Conservation (phyloP, 2,797 vertebrate species). For the Mus minutoides region DNA sequence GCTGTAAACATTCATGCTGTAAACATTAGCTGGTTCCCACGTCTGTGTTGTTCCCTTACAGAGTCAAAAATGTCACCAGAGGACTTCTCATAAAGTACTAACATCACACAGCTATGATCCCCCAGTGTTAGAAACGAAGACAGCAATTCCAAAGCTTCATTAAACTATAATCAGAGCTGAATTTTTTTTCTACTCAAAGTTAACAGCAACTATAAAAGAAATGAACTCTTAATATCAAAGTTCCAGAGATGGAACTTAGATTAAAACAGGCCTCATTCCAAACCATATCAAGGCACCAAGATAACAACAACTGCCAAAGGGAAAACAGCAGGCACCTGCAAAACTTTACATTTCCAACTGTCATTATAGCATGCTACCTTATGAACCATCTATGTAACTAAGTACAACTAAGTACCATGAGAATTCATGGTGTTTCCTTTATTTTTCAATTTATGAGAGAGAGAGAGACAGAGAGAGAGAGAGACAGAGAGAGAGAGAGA, state of each 20-base stretch:
- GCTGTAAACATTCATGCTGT: neutral
- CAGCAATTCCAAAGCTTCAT: neutral
- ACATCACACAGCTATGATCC: neutral
- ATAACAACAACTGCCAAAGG: neutral
- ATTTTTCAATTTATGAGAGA: neutral
- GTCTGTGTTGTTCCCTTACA: neutral
- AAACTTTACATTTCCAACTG: neutral
- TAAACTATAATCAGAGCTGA: neutral
- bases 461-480: too few species aligned
- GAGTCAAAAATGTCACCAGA: neutral
- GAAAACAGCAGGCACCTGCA: neutral
- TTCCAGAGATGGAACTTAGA: neutral
- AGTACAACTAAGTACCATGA: conserved; percentile 30
- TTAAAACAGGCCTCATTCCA: neutral
- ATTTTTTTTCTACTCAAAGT: neutral
- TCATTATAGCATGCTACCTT: neutral
- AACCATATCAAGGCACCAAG: neutral
- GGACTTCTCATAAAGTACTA: neutral
- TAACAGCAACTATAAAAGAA: neutral
- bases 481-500: neutral
- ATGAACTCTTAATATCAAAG: conserved; percentile 1
- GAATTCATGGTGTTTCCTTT: neutral
- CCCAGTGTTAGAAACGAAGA: conserved; percentile 13
- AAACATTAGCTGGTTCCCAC: neutral
- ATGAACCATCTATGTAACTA: neutral